These are phyloP conservation scores for Pristionchus mayeri DNA, from an alignment of 2,888 invertebrate genomes.

Conservation along the genomic window DNA sequence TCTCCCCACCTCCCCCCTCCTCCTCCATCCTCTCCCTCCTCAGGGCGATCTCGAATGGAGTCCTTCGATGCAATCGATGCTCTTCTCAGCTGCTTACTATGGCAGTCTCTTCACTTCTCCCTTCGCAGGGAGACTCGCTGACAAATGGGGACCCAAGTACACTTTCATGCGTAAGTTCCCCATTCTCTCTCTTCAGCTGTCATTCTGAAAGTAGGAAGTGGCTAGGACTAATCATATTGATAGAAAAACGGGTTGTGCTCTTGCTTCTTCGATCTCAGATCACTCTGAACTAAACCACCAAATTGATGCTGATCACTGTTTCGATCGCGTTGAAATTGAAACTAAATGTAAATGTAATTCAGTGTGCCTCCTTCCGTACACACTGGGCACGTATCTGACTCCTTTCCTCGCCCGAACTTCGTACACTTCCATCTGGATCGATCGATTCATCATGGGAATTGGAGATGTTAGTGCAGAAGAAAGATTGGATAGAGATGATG, in stretches of 20 bases:
- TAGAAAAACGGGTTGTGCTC: not conserved
- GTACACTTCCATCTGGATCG: constrained; percentile 21
- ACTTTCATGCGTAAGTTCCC: constrained; percentile 32
- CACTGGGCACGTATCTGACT: constrained; percentile 20
- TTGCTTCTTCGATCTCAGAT: not conserved
- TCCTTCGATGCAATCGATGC: constrained; percentile 47
- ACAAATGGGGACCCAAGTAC: constrained; percentile 42
- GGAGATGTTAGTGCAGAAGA: constrained; percentile 43
- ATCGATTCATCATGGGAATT: constrained; percentile 44
- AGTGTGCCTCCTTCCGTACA: constrained; percentile 29
- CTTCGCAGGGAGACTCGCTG: constrained; percentile 38
- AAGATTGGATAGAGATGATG: not conserved
- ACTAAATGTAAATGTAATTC: not conserved
- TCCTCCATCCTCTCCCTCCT: no score
- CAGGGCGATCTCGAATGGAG: constrained; percentile 47
- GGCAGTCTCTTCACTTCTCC: constrained; percentile 44
- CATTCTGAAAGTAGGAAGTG: no score
- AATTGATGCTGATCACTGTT: not conserved
- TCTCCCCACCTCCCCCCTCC: not conserved
- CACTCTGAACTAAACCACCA: not conserved
- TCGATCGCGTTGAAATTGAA: not conserved
- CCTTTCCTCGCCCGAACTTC: constrained; percentile 30
- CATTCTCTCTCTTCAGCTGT: no score
- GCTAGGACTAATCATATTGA: no score
- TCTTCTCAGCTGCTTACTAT: constrained; percentile 43